Base-by-base conservation (phyloP, 2,888 invertebrate species). In the Drosophila algonquin region DNA sequence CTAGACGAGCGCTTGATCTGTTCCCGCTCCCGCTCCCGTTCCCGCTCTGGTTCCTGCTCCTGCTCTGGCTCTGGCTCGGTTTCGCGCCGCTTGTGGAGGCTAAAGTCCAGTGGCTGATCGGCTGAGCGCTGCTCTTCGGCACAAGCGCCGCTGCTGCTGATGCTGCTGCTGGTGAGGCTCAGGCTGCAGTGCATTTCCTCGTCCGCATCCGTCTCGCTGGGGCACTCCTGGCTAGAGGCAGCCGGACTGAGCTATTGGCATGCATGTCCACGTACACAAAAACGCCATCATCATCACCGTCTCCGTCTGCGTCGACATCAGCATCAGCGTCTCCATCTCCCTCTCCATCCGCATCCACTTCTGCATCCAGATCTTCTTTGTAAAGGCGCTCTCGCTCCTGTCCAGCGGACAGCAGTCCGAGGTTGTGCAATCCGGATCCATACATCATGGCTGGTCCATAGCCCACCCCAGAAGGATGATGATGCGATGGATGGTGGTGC, bases 21-120 rank as follows among this genome's bases (percentile, higher is more conserved):
- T 57, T 67, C 57, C 45, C 50, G 46, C 8, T 56, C 45, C 6
- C 9, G 61, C 16, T 30, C 57, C 21, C 30, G 40, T 1, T 70
- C 57, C 3, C 27, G 53, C 32, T 63, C 57, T 44, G 35, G 56
- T 8, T 59, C 46, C 8, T 6, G 64, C 14, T 35, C 67, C 12
- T 21, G 18, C 18, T 18, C 46, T 10, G 32, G 50, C 3, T 63
- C 52, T 46, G 1, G 51, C 7, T 52, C 65, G 1, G 62, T n/a
- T 32, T 68, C 63, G 30, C 77, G 75, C 0, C 91, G 90, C 55
- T 90, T 92, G 69, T 90, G 90, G 59, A 92, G 63, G 46, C 91
- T 91, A 45, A 92, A 92, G 65, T 92, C 92, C 2, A 92, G 79
- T 5, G 92, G 92, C 63, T 92, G 91, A 61, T 91, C 91, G 2